These are phyloP conservation scores for Xiphorhynchus elegans DNA, from an alignment of 2,113 vertebrate species.

Conservation along the genomic window DNA sequence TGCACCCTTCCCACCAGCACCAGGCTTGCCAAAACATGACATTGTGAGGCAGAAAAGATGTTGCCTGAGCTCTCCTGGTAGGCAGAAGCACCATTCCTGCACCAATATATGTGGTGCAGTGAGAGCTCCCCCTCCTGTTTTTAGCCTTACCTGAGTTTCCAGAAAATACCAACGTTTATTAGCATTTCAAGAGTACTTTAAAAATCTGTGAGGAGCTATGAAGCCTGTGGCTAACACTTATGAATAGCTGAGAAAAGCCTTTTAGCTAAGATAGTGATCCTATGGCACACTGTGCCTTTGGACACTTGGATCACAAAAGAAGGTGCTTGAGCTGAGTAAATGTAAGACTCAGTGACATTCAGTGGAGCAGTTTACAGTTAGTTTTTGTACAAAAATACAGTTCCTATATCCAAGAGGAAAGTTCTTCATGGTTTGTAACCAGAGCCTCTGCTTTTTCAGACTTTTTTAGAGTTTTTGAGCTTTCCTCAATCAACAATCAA, in stretches of 20 bases:
- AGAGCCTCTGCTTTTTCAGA: not conserved
- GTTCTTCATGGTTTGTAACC: not conserved
- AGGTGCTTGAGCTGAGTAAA: not conserved
- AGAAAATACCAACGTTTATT: not conserved
- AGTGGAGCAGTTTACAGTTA: not conserved
- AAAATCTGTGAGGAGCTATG: not conserved
- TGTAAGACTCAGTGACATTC: not conserved
- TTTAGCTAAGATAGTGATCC: not conserved
- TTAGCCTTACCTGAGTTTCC: not conserved
- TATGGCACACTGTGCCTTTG: not conserved
- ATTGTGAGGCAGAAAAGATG: too few relatives aligned
- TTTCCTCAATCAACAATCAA: not conserved
- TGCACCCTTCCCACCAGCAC: rapidly evolving
- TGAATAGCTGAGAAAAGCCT: not conserved
- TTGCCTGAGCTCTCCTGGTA: not conserved
- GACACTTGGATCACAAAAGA: not conserved
- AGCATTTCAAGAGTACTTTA: not conserved
- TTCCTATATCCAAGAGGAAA: not conserved
- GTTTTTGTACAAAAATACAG: not conserved
- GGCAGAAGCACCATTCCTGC: not conserved
- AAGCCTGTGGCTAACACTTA: not conserved
- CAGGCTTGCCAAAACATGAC: not conserved
- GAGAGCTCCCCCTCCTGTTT: conserved; percentile 39
- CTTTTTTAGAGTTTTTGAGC: rapidly evolving
- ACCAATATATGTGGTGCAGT: not conserved